Conservation (phyloP, 2,113 vertebrate genomes). For the Poeciliopsis occidentalis region DNA sequence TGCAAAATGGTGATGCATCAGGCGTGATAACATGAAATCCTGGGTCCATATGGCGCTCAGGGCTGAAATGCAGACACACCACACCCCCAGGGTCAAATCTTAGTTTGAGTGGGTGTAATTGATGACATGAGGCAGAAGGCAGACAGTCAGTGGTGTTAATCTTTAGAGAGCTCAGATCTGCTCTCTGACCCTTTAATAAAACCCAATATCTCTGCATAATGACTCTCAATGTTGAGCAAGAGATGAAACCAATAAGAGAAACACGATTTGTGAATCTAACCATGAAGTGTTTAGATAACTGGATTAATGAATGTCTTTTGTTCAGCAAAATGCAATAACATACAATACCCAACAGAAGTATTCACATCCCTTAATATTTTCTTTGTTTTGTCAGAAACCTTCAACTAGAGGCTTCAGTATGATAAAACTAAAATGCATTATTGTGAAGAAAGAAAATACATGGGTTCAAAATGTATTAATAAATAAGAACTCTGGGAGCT, state of each 20-base stretch:
- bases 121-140: slow-evolving; percentile 56
- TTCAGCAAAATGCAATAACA: slow-evolving; percentile 2
- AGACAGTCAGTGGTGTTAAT: slow-evolving; percentile 58
- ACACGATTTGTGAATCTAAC: background rate
- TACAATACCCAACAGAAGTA: no score
- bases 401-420: background rate
- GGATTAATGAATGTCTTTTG: slow-evolving; percentile 22
- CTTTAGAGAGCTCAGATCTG: slow-evolving; percentile 60
- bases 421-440: background rate
- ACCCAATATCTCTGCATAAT: slow-evolving; percentile 21
- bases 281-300: slow-evolving; percentile 2
- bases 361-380: no score
- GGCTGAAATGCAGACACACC: slow-evolving; percentile 39
- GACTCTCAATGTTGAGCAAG: background rate
- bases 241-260: slow-evolving; percentile 1
- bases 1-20: slow-evolving; percentile 18
- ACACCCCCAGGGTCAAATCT: slow-evolving; percentile 49
- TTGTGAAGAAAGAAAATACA: background rate
- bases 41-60: slow-evolving; percentile 42
- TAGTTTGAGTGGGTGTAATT: slow-evolving; percentile 54
- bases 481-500: no score
- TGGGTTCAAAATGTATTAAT: no score
- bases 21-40: slow-evolving; percentile 29
- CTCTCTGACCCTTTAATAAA: slow-evolving; percentile 42
- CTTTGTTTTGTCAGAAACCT: slow-evolving; percentile 8